A percentile compares a stretch with the other conserved stretches of the same genome.
These are phyloP conservation scores for Arctia plantaginis DNA, from an alignment of 2,888 invertebrate species.

Conservation along the genomic window DNA sequence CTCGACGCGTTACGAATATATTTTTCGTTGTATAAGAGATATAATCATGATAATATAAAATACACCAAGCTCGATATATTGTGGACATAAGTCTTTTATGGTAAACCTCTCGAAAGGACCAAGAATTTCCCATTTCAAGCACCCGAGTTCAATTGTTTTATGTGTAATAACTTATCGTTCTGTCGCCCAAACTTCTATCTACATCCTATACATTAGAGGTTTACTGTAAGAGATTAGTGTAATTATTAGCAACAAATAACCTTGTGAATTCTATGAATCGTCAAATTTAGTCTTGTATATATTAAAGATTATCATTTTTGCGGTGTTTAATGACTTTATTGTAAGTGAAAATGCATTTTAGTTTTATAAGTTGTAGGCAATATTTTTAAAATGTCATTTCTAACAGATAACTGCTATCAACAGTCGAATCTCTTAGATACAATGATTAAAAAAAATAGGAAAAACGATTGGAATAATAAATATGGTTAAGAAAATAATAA, in stretches of 20 bases:
- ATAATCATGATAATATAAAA: conserved; percentile 80
- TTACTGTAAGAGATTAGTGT: conserved; percentile 72
- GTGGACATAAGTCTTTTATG: conserved; percentile 68
- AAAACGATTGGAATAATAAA: conserved; percentile 85
- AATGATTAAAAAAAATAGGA: conserved; percentile 85
- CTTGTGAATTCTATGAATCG: conserved; percentile 78
- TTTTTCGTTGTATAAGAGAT: conserved; percentile 79
- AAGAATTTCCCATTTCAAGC: conserved; percentile 65
- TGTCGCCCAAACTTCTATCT: conserved; percentile 65
- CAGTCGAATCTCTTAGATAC: conserved; percentile 85
- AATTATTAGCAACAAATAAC: conserved; percentile 73
- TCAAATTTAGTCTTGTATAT: conserved; percentile 84
- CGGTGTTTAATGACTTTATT: conserved; percentile 81
- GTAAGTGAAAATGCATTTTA: conserved; percentile 85
- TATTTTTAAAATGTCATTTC: conserved; percentile 84
- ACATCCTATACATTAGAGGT: conserved; percentile 68
- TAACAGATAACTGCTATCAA: conserved; percentile 79
- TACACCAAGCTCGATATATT: conserved; percentile 81
- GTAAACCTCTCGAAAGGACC: conserved; percentile 73
- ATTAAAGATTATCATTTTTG: conserved; percentile 81
- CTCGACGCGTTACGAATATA: conserved; percentile 61
- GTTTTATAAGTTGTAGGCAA: conserved; percentile 86
- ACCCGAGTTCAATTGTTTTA: conserved; percentile 59
- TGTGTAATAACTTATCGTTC: conserved; percentile 57
- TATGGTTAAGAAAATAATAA: conserved; percentile 86